Evolutionary conservation across 1,140 invertebrate genomes (phyloP), one percentile per base, ranked within the genome.

Genomic region (Papilio polyxenes): DNA sequence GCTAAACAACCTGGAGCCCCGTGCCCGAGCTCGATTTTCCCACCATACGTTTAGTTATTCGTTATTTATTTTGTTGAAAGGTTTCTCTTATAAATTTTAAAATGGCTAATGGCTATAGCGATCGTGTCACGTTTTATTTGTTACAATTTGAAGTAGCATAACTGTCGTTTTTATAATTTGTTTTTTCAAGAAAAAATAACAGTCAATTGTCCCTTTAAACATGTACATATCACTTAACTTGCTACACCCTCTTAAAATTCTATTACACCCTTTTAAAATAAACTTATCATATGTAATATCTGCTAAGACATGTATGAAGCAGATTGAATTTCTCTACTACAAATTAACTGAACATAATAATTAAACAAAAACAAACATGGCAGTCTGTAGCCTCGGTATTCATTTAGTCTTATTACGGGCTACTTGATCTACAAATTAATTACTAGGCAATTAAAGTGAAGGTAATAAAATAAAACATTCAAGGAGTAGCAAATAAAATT

Each of bases 401-500:
- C 31, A 72, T 72, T 72, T 13, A 37, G 20, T 17, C 31, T 44
- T 74, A 40, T 44, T n/a, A 44, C 40, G 40, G 10, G 10, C 13
- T 49, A 1, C 15, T 75, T 7, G 49, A 48, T 51, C 20, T 77
- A 15, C n/a, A 77, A 77, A 77, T 77, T 77, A 77, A 77, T 77
- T 77, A 77, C 75, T 10, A 53, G 10, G 23, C 20, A 23, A 76
- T 76, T 76, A 76, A 77, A 51, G 49, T 77, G 10, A 77, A 77
- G 20, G 49, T 56, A 56, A 53, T 77, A 53, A 77, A 77, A 77
- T n/a, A 77, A 77, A 77, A 77, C 75, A 31, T 49, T 77, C 75
- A 53, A 20, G n/a, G 44, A 49, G 75, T 31, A 76, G n/a, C 8
- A 53, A n/a, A 77, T 53, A 77, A 56, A 77, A 53, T 75, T 75